These are phyloP conservation scores for Pangasius sanitwongsei DNA, from an alignment of 2,797 vertebrate genomes.

Conservation along the genomic window DNA sequence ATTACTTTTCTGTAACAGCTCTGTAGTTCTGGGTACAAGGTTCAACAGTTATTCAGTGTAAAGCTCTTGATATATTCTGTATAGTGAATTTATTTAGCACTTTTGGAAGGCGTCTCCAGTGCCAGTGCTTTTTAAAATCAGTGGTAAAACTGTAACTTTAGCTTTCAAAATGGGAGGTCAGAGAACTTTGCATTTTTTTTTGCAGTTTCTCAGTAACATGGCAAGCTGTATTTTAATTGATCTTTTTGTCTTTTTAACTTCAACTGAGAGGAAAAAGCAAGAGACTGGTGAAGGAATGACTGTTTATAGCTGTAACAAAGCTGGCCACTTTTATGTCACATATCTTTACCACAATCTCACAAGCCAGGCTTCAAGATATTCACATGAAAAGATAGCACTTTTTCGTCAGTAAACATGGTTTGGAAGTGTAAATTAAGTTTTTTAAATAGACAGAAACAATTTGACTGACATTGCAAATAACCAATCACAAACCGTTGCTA, in stretches of 20 bases:
- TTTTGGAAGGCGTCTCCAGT: background rate
- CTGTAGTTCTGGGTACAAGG: background rate
- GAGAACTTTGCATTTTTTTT: too few relatives aligned
- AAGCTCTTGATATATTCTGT: background rate
- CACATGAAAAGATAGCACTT: background rate
- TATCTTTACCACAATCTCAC: background rate
- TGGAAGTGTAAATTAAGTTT: background rate
- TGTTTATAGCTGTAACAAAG: background rate
- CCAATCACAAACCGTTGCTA: background rate
- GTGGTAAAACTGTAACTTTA: too few relatives aligned
- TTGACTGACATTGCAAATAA: background rate
- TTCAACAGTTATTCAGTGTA: too few relatives aligned
- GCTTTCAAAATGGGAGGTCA: too few relatives aligned
- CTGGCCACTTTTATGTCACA: background rate
- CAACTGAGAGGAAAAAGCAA: background rate
- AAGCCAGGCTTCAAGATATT: background rate
- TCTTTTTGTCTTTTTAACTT: background rate
- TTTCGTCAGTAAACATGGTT: background rate
- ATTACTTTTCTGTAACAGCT: background rate
- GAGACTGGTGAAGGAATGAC: background rate
- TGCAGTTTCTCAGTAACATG: too few relatives aligned
- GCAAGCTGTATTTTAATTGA: too few relatives aligned
- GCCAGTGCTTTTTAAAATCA: too few relatives aligned
- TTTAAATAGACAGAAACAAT: background rate
- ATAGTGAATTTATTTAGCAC: background rate